Base-by-base conservation (phyloP, 1,140 invertebrate species). In the Hyphantria cunea region DNA sequence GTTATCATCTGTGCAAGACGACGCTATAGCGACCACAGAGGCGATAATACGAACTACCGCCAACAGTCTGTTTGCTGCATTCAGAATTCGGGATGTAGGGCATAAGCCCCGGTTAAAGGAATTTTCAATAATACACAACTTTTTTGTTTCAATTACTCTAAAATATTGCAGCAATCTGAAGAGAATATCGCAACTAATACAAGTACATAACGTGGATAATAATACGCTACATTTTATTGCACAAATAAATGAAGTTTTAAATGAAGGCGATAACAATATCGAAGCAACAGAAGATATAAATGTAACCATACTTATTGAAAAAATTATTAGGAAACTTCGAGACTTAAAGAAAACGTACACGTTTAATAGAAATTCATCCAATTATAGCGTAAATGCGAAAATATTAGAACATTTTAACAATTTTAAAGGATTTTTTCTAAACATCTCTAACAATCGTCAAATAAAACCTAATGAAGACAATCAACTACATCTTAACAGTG, bases 221-320 rank as follows among this genome's bases (percentile, higher is more conserved):
- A 41, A 41, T 11, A 56, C 42, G 14, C 12, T 11, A n/a, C 12
- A 33, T 56, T 56, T 56, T 56, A 56, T 56, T 56, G 14, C 53
- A 34, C 41, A 34, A 15, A 34, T 87, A 74, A 80, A 82, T 51
- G 74, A 84, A 72, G 49, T 83, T 59, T 52, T 80, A 59, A 53
- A 72, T 53, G 74, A 74, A 64, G 72, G 68, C 39, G 52, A 56
- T n/a, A 60, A 7, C 11, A 25, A 25, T 25, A 3, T 25, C 5
- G 71, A 74, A 42, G 45, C 65, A 14, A 62, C 50, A 52, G 47
- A 74, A 11, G n/a, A 59, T n/a, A 32, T 61, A 13, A 68, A 56
- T 14, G 31, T 56, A 15, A 34, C n/a, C 0, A n/a, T 15, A 11
- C 42, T 75, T 44, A 75, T 84, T 13, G 56, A 70, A 48, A 44